Conservation (phyloP, 2,113 vertebrate genomes). For the Illadopsis cleaveri region DNA sequence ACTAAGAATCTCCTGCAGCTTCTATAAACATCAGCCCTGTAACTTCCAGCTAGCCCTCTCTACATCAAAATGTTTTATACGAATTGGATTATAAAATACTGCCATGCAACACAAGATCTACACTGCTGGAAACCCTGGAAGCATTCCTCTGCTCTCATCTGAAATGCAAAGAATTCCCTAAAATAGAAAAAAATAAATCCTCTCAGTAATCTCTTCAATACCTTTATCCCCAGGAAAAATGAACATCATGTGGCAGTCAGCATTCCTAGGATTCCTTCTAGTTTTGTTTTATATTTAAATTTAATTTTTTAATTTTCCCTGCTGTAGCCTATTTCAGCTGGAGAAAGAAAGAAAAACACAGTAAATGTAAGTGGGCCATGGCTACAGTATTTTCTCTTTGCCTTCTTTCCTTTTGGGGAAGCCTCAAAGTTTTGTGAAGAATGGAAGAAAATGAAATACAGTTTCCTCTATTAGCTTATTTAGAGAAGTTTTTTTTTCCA, state of each 20-base stretch:
- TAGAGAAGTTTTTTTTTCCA: not conserved
- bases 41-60: not conserved
- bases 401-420: not conserved
- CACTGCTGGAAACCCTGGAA: not conserved
- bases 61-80: not conserved
- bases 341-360: not conserved
- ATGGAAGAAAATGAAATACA: accelerated
- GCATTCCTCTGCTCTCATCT: not conserved
- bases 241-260: not conserved
- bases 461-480: not conserved
- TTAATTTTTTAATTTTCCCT: not conserved
- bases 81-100: not conserved
- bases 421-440: not conserved
- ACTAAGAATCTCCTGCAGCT: not conserved
- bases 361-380: not conserved
- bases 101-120: not conserved
- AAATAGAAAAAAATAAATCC: constrained; percentile 23
- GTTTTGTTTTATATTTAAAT: not conserved
- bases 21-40: not conserved
- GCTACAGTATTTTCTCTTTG: not conserved
- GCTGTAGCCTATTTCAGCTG: not conserved
- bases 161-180: constrained; percentile 48
- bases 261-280: constrained; percentile 5
- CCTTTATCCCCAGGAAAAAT: constrained; percentile 1
- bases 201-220: constrained; percentile 4